Base-by-base conservation (phyloP, 2,113 vertebrate species). In the Gavialis gangeticus region DNA sequence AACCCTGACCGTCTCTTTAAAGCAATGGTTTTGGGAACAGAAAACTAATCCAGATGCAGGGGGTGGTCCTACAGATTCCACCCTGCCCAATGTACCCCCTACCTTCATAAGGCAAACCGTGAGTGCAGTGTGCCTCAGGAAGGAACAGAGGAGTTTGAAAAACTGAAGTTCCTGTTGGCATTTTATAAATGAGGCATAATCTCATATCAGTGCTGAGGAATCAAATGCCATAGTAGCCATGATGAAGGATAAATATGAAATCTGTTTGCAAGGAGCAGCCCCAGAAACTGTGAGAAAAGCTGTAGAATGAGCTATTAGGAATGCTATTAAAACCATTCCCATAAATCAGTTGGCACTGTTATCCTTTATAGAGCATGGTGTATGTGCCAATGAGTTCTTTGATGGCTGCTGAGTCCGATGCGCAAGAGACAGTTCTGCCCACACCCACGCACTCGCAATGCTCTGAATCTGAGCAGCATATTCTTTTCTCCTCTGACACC, bases 291-390 rank as follows among this genome's bases (percentile, higher is more conserved):
- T 21, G 34, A 90, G 64, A 88, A 59, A 79, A 92, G 34, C 27
- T 82, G 71, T 83, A 92, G n/a, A 87, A 81, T 27, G 63, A 88
- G 25, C 54, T 93, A 89, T 92, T 75, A 89, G 67, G 75, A 89
- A 94, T 30, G 24, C 24, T 90, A 55, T 84, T 89, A 89, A 85
- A 63, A 82, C 60, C 85, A 67, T 63, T 80, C 34, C 63, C 59
- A 73, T 66, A 84, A 86, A 90, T 82, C 46, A 46, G 9, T 46
- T 46, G 46, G 8, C 46, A 46, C 46, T 46, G 46, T 46, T 46
- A 46, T 46, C 46, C 9, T 46, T 46, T 46, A 7, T 7, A 46
- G 46, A 46, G 46, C 46, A 46, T 46, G 46, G 46, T 46, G 46
- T 9, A 46, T 46, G 46, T 46, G 46, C 46, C 46, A 46, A 46